Percentiles rank a stretch among this genome's conserved stretches.
Conservation (phyloP, 2,113 vertebrate genomes). For the Leptobrachium leishanense region DNA sequence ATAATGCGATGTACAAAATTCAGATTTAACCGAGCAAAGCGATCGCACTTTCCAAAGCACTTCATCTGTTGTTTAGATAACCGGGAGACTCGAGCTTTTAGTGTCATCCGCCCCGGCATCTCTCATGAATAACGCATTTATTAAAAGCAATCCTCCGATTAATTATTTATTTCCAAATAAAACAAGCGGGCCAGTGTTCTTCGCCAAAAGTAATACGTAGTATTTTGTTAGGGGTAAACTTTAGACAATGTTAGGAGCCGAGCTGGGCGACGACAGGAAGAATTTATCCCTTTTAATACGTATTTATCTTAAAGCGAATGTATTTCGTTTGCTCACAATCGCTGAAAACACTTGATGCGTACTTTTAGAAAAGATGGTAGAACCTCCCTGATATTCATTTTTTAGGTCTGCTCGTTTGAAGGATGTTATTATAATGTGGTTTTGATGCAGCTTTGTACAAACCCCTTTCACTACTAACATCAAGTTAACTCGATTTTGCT, state of each 20-base stretch:
- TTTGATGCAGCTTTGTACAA: too few relatives aligned
- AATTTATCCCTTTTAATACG: slow-evolving; percentile 24
- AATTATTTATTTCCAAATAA: slow-evolving; percentile 38
- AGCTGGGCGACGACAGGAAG: background rate
- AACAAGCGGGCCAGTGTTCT: slow-evolving; percentile 3
- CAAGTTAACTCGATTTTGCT: too few relatives aligned
- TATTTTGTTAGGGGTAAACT: background rate
- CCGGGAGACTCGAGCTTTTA: slow-evolving; percentile 11
- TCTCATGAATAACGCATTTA: slow-evolving; percentile 45
- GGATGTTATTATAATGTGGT: too few relatives aligned
- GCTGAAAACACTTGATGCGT: slow-evolving; percentile 30
- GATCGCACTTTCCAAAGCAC: background rate
- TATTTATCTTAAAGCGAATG: too few relatives aligned
- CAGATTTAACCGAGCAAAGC: background rate
- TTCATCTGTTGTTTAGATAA: slow-evolving; percentile 20
- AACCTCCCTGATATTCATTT: too few relatives aligned
- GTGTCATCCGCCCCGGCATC: slow-evolving; percentile 8
- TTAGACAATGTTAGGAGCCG: background rate
- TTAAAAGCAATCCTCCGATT: slow-evolving; percentile 38
- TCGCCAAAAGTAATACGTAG: background rate
- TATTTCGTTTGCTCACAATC: slow-evolving; percentile 16
- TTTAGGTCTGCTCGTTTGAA: too few relatives aligned
- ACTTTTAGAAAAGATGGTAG: background rate
- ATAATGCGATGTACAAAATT: slow-evolving; percentile 12
- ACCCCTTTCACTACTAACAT: too few relatives aligned